Base-by-base conservation (phyloP, 2,888 invertebrate species). In the Diadegma fenestrale region DNA sequence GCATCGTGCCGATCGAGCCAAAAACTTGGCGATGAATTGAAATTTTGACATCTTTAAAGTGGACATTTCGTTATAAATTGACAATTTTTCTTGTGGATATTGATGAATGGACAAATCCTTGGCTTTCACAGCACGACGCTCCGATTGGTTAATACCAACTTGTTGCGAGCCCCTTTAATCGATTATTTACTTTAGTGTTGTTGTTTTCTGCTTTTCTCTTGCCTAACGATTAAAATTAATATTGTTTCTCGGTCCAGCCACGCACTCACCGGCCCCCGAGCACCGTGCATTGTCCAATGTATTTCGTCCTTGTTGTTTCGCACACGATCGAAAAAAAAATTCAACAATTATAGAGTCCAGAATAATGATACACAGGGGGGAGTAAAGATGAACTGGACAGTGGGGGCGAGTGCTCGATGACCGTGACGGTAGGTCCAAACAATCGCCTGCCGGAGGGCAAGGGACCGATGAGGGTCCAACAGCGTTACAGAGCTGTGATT, bases 221-320 rank as follows among this genome's bases (percentile, higher is more conserved):
- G 26, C 41, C 73, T 73, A 61, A 43, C 66, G 30, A 45, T 61
- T 77, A 86, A 86, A 48, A 17, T 88, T 91, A 90, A 92, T 93
- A 94, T 94, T 93, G 93, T 93, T 94, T 93, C 94, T 94, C 93
- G 93, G 94, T 94, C 93, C 94, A 94, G 94, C 94, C 94, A 94
- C 94, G 89, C 94, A 91, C 92, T 91, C 91, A 88, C 85, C 81
- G 86, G 90, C 90, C 41, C 68, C 43, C 92, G 88, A 89, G 89
- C 87, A 86, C 58, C 37, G 37, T 77, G 82, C 73, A 66, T 69
- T 41, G 80, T 83, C 78, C 83, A 79, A 61, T 41, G 51, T 81
- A n/a, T 45, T 26, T 69, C 72, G 8, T 45, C 19, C 10, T 14
- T 58, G 69, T n/a, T 30, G 73, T 72, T 26, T 37, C 61, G 26